A percentile compares a stretch with the other conserved stretches of the same genome.
Conservation (phyloP, 2,113 vertebrate species). For the Pyrgilauda ruficollis region DNA sequence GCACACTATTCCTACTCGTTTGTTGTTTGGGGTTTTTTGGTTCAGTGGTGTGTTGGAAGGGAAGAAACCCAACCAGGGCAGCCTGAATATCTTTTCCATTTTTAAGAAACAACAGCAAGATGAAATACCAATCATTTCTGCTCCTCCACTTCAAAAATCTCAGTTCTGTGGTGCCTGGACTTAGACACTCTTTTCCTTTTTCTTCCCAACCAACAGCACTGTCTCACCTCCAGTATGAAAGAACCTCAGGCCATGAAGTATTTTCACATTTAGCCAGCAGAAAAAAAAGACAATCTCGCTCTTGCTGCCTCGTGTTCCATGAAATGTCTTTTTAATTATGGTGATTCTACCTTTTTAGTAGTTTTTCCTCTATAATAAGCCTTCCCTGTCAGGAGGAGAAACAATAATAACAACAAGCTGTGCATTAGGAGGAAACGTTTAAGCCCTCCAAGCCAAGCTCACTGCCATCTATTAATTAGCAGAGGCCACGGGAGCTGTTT, state of each 20-base stretch:
- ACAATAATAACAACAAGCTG: background rate
- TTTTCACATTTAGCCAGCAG: background rate
- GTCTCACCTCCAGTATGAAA: background rate
- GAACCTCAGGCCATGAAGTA: background rate
- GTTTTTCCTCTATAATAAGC: background rate
- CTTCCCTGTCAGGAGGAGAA: background rate
- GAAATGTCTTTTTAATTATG: conserved; percentile 51
- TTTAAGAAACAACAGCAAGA: background rate
- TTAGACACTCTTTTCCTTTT: background rate
- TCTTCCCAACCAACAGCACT: background rate
- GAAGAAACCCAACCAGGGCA: background rate
- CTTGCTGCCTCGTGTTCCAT: background rate
- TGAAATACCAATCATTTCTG: background rate
- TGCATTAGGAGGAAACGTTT: background rate
- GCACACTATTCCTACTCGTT: background rate
- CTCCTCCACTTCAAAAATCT: background rate
- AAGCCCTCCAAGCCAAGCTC: background rate
- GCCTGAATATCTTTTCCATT: background rate
- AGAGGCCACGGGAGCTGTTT: background rate
- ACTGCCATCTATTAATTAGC: conserved; percentile 43
- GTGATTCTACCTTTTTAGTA: background rate
- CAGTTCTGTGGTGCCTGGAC: background rate
- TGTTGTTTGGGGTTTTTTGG: background rate
- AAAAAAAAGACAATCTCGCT: background rate
- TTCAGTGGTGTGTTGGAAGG: background rate